A percentile compares a stretch with the other conserved stretches of the same genome.
Evolutionary conservation across 1,140 invertebrate species (phyloP).

Genomic region (Xylocopa sonorina): DNA sequence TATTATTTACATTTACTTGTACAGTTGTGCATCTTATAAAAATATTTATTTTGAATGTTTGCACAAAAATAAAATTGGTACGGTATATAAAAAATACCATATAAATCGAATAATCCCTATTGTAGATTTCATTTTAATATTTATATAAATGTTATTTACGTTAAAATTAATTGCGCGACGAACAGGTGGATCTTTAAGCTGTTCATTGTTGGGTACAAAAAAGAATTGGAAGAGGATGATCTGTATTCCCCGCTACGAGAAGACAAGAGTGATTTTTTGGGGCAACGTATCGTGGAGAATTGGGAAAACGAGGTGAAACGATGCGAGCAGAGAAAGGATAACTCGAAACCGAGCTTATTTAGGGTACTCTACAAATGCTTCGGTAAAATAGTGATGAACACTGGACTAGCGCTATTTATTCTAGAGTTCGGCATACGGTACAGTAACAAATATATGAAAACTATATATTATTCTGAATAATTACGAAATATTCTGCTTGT

Average conservation of each 20-base stretch:
- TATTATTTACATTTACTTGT: not conserved
- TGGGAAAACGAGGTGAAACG: constrained; percentile 80
- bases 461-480: not conserved
- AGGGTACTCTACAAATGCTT: constrained; percentile 80
- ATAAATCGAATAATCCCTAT: too few relatives aligned
- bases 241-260: constrained; percentile 85
- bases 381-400: constrained; percentile 67
- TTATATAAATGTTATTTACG: not conserved
- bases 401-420: constrained; percentile 22
- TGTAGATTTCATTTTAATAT: not conserved
- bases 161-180: not conserved
- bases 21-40: too few relatives aligned
- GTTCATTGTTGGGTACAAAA: constrained; percentile 83
- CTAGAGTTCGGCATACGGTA: constrained; percentile 40
- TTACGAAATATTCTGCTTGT: not conserved
- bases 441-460: not conserved
- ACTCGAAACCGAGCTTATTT: constrained; percentile 76
- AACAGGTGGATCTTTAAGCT: constrained; percentile 83
- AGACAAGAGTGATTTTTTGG: constrained; percentile 83
- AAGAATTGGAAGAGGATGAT: constrained; percentile 84
- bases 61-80: too few relatives aligned
- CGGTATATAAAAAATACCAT: too few relatives aligned
- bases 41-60: too few relatives aligned
- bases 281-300: constrained; percentile 83
- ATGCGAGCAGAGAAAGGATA: constrained; percentile 52